phyloP scores from a whole-genome alignment of 2,888 invertebrate species.

The Agriopis marginaria region DNA sequence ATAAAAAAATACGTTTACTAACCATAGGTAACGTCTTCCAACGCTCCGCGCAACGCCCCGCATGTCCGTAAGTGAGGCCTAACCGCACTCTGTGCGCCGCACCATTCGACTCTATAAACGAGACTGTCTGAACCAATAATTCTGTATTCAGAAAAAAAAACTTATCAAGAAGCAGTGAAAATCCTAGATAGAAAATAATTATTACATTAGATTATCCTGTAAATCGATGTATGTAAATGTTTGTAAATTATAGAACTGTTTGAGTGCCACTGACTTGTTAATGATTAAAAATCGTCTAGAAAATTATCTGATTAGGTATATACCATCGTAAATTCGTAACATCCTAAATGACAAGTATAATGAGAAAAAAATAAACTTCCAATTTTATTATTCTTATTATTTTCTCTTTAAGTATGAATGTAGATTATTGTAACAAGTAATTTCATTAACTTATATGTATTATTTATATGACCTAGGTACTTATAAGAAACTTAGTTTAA shows the following conservation, averaged over 20 bases:
- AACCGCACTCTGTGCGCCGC: too few species aligned
- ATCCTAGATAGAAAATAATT: constrained; percentile 1
- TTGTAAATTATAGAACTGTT: constrained; percentile 27
- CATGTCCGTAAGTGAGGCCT: too few species aligned
- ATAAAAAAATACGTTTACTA: too few species aligned
- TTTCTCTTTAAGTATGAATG: not conserved
- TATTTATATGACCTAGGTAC: not conserved
- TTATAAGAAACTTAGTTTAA: constrained; percentile 24
- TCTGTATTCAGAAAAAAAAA: too few species aligned
- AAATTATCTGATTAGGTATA: not conserved
- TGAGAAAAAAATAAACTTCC: too few species aligned
- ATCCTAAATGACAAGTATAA: too few species aligned
- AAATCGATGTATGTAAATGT: constrained; percentile 15
- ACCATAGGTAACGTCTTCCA: too few species aligned
- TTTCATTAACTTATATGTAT: not conserved
- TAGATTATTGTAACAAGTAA: not conserved
- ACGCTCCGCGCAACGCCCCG: too few species aligned
- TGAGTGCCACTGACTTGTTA: constrained; percentile 30
- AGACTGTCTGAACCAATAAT: too few species aligned
- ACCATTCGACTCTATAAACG: too few species aligned
- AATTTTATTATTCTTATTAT: not conserved
- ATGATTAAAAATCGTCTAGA: constrained; percentile 35
- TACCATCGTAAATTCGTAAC: too few species aligned
- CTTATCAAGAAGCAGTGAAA: constrained; percentile 8
- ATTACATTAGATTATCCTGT: not conserved